Base-by-base conservation (phyloP, 2,113 vertebrate genomes). In the Cyanoramphus novaezelandiae region DNA sequence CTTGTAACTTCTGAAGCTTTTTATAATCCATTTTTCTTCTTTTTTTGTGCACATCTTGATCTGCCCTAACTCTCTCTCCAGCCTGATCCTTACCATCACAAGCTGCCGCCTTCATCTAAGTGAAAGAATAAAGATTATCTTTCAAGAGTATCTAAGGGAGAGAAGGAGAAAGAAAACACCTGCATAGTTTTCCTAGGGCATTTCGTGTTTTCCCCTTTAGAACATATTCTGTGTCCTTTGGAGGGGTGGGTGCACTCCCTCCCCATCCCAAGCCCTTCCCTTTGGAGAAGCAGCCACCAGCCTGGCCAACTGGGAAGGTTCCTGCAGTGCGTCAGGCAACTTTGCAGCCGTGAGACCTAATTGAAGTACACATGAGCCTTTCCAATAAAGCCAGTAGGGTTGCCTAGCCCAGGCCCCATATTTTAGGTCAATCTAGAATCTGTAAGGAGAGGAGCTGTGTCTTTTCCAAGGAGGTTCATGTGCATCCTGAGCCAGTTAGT, bases 291-390 rank as follows among this genome's bases (percentile, higher is more conserved):
- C 9, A 91, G 20, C 17, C 43, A 31, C 41, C 31, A 53, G 11
- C n/a, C 10, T 28, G 20, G 21, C 19, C 35, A 33, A 7, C 39
- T 69, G 25, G 17, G 7, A 74, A 86, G 60, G 8, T 3, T 86
- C 14, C 44, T 62, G n/a, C 18, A 39, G 39, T 0, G 2, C 31
- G 41, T 24, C 37, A 19, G 16, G 9, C 0, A 0, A 35, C 29
- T 72, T 46, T 28, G 37, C 35, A 96, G 35, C 21, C 2, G 0
- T 37, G 44, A 86, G 31, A 82, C 29, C 25, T 33, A 5, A 4
- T 21, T 39, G 44, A 9, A 70, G 13, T 43, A 49, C 21, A 28
- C 0, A 0, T 5, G 31, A 53, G 3, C 20, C 7, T 47, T 31
- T 87, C 21, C 69, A 57, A 15, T 1, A 65, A 57, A 14, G n/a